Conservation (phyloP, 2,888 invertebrate genomes). For the Dugesia japonica region DNA sequence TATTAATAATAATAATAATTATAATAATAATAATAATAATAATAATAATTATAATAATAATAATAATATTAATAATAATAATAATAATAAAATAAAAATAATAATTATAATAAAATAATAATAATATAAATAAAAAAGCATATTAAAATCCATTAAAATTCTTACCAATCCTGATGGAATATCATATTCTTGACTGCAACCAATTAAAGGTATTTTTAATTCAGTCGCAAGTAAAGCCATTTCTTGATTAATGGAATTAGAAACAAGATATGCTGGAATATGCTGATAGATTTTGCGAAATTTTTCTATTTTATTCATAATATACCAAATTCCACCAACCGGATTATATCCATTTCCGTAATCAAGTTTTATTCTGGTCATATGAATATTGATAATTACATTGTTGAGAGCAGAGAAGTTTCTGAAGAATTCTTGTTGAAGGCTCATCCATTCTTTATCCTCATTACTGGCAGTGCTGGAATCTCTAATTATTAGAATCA, state of each 20-base stretch:
- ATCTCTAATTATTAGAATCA: neutral
- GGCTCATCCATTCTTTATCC: neutral
- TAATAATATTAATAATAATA: too few relatives aligned
- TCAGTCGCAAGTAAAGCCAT: neutral
- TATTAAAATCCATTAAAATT: too few relatives aligned
- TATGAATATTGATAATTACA: neutral
- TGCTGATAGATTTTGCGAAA: neutral
- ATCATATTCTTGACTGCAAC: slow-evolving; percentile 7
- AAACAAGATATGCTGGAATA: neutral
- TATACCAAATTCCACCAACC: neutral
- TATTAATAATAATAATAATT: too few relatives aligned
- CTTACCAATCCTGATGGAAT: neutral
- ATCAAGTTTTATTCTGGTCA: neutral
- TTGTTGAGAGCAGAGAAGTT: neutral
- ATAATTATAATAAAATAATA: too few relatives aligned
- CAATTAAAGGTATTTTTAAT: neutral
- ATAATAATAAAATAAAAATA: too few relatives aligned
- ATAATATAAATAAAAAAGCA: too few relatives aligned
- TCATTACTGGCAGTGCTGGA: neutral
- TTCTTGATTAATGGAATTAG: slow-evolving; percentile 20
- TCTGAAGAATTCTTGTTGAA: neutral
- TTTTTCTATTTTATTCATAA: slow-evolving; percentile 3
- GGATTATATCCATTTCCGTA: slow-evolving; percentile 16
- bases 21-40: too few relatives aligned
- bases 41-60: too few relatives aligned